Base-by-base conservation (phyloP, 2,888 invertebrate genomes). In the Zhuqinia jingwanae region DNA sequence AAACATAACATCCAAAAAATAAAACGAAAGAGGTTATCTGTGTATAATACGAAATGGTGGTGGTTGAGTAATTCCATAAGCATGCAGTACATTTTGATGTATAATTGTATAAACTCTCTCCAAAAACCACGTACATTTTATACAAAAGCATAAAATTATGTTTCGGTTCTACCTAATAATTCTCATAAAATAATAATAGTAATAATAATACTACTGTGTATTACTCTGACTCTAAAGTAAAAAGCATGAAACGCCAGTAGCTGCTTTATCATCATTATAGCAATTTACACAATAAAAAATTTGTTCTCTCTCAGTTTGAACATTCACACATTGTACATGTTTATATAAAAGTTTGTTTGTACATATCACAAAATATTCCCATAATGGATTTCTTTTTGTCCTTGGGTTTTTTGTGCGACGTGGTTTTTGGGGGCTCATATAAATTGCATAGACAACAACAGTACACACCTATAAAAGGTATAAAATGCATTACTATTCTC, bases 161-260 rank as follows among this genome's bases (percentile, higher is more conserved):
- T 58, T 58, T 58, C 22, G 20, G 56, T 58, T 58, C 25, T 58
- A 58, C 25, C 56, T 22, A 58, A 58, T 58, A 58, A 58, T 58
- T 58, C 56, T 58, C 22, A 8, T 58, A 58, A 58, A 58, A 58
- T 56, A 56, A 56, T 56, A 56, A 56, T 58, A 58, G 25, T 58
- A 25, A 58, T 58, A 58, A n/a, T n/a, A n/a, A n/a, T n/a, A n/a
- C n/a, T 58, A 58, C n/a, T n/a, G n/a, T n/a, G n/a, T n/a, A n/a
- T n/a, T n/a, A n/a, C n/a, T n/a, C 56, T 58, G 56, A 11, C 56
- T 22, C 56, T 0, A 10, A 5, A 10, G 25, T 58, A 58, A 58
- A 63, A n/a, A 27, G 10, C 60, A 30, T 63, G 60, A 63, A 63
- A 63, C 30, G 56, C 17, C 56, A 58, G 22, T 58, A 25, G 22